Percentiles rank a stretch among this genome's conserved stretches.
These are phyloP conservation scores for Balaenoptera acutorostrata DNA, from an alignment of 2,113 vertebrate species.

Conservation along the genomic window DNA sequence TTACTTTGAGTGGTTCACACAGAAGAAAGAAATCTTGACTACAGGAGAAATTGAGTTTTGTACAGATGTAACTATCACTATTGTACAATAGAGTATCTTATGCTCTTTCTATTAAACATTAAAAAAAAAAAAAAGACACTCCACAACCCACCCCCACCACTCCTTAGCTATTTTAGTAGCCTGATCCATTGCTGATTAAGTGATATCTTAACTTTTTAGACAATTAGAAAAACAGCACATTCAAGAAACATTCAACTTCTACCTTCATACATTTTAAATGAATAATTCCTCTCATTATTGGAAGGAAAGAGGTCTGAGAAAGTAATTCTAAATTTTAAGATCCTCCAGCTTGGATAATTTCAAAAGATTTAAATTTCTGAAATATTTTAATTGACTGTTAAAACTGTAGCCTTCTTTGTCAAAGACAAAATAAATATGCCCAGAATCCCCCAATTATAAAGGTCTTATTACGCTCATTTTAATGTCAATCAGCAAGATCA, in stretches of 20 bases:
- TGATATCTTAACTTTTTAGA: background rate
- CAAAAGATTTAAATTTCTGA: conserved; percentile 3
- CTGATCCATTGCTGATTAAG: background rate
- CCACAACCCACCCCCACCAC: background rate
- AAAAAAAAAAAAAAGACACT: background rate
- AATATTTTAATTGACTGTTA: conserved; percentile 6
- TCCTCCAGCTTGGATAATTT: background rate
- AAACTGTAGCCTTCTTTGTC: background rate
- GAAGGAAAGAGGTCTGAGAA: background rate
- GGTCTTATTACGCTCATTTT: background rate
- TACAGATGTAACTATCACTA: background rate
- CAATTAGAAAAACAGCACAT: conserved; percentile 18
- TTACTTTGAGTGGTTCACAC: background rate
- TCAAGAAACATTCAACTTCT: background rate
- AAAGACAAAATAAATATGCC: conserved; percentile 10
- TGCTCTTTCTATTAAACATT: background rate
- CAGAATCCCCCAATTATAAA: background rate
- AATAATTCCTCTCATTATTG: background rate
- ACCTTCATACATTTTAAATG: conserved; percentile 6
- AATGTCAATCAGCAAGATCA: background rate
- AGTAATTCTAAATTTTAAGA: conserved; percentile 28
- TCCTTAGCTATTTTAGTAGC: background rate
- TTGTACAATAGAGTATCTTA: background rate
- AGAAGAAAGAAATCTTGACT: background rate
- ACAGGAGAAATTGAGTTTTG: background rate